These are phyloP conservation scores for Myocastor coypus DNA, from an alignment of 2,113 vertebrate species.

Conservation along the genomic window DNA sequence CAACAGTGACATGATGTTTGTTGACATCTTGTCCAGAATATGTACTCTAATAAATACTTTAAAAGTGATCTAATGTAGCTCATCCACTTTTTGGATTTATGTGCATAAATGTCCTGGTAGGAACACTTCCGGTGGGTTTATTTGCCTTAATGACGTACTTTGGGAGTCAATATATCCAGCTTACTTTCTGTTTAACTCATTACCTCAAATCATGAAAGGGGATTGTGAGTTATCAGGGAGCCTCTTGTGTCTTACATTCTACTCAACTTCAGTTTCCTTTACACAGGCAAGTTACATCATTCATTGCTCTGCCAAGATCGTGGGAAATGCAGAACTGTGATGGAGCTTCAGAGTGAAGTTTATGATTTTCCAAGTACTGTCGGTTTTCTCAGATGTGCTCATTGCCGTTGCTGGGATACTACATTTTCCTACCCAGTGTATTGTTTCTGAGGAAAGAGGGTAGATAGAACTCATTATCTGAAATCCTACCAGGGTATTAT, in stretches of 20 bases:
- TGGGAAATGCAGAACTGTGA: not conserved
- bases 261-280: not conserved
- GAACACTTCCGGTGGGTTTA: not conserved
- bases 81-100: not conserved
- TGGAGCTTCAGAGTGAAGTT: not conserved
- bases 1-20: not conserved
- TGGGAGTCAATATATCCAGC: not conserved
- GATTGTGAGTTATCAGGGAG: not conserved
- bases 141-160: not conserved
- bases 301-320: not conserved
- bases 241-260: not conserved
- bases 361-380: not conserved
- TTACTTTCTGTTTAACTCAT: not conserved
- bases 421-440: not conserved
- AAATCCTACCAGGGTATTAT: slow-evolving; percentile 44
- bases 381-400: not conserved
- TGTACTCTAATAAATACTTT: not conserved
- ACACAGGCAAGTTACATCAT: not conserved
- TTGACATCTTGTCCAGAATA: not conserved
- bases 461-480: slow-evolving; percentile 4
- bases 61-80: not conserved
- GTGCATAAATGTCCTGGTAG: not conserved
- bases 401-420: not conserved
- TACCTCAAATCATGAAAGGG: not conserved
- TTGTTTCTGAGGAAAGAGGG: not conserved